Base-by-base conservation (phyloP, 1,140 invertebrate genomes). In the Bactericera cockerelli region DNA sequence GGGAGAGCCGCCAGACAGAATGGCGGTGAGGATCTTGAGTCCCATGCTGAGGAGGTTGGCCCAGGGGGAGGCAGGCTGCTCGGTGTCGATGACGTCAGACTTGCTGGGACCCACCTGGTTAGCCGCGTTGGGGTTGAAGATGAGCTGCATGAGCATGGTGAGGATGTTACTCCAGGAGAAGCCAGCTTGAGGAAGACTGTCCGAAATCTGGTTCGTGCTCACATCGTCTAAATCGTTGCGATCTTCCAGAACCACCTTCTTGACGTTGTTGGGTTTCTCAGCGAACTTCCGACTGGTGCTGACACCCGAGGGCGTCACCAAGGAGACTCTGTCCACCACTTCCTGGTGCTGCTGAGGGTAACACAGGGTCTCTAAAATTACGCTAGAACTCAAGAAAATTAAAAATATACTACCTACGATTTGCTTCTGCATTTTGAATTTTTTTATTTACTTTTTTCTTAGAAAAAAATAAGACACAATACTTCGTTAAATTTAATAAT, bases 131-230 rank as follows among this genome's bases (percentile, higher is more conserved):
- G 78, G 19, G 65, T 82, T 84, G 68, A 91, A 81, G 63, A 92
- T 73, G 80, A 91, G 85, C 70, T 89, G 87, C 81, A 93, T 86
- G 19, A 87, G 69, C 79, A 86, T 86, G 39, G 83, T 81, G 62
- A 93, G 70, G 79, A 90, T 82, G 69, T 84, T 89, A 14, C 84
- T 83, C 86, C 86, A 89, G 6, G 87, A 88, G 69, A 90, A 91
- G 19, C 76, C 75, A 62, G 77, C 78, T 57, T 76, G 68, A 16
- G 22, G 24, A 25, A 13, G 24, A 53, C 59, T 69, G 67, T 76
- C 86, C 59, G 79, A 78, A 65, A 90, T 84, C 61, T 83, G 81
- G 71, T 90, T 89, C 38, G 79, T 86, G 65, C 83, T 80, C 60
- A 87, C 79, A 63, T 90, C 86, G 36, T 75, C 74, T 1, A 70